phyloP scores from a whole-genome alignment of 1,140 invertebrate genomes.

The Glossosoma conforme region DNA sequence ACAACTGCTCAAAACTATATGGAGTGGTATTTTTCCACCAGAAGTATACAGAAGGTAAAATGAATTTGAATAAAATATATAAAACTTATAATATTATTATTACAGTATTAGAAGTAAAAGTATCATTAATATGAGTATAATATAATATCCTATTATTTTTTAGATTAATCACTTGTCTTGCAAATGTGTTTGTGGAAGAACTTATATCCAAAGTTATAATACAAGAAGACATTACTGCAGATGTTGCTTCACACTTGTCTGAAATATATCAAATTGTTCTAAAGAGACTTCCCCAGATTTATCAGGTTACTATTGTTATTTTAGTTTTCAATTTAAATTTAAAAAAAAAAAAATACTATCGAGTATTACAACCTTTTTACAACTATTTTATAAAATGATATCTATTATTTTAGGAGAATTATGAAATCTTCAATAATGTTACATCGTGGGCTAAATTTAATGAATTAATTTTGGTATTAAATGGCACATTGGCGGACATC shows the following conservation, averaged over 20 bases:
- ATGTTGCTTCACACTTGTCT: slow-evolving; percentile 50
- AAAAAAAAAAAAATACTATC: too few species aligned
- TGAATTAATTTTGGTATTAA: slow-evolving; percentile 77
- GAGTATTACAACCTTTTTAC: too few species aligned
- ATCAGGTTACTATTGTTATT: slow-evolving; percentile 35
- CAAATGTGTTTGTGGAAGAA: slow-evolving; percentile 48
- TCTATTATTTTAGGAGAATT: slow-evolving; percentile 48
- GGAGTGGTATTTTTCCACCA: slow-evolving; percentile 69
- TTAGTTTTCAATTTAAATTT: not conserved
- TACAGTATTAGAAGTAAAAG: not conserved
- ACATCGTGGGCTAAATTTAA: slow-evolving; percentile 76
- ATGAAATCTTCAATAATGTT: slow-evolving; percentile 57
- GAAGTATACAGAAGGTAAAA: slow-evolving; percentile 57
- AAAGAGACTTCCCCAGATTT: slow-evolving; percentile 47
- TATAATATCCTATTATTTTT: slow-evolving; percentile 20
- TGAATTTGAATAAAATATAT: not conserved
- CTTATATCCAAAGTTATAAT: slow-evolving; percentile 49
- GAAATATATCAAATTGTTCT: slow-evolving; percentile 52
- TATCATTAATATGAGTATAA: not conserved
- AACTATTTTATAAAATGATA: not conserved
- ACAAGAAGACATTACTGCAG: slow-evolving; percentile 52
- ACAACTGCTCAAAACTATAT: slow-evolving; percentile 79
- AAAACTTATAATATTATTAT: not conserved
- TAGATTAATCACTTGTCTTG: slow-evolving; percentile 42
- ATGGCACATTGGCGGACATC: slow-evolving; percentile 79